These are phyloP conservation scores for Dromas ardeola DNA, from an alignment of 2,113 vertebrate genomes.

Conservation along the genomic window DNA sequence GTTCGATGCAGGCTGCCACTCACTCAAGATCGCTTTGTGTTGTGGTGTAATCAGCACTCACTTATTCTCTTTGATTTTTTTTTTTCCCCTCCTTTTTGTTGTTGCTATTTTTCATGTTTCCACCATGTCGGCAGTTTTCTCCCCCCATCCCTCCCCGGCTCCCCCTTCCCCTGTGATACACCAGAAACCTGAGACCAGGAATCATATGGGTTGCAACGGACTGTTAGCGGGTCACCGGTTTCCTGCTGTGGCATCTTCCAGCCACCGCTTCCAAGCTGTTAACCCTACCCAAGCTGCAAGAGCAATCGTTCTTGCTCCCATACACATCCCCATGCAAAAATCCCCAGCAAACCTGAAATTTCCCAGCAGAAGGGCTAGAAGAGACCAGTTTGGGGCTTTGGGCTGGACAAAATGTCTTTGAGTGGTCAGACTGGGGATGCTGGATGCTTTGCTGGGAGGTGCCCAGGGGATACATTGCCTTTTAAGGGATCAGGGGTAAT, in stretches of 20 bases:
- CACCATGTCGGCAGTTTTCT: background rate
- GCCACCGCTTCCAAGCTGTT: background rate
- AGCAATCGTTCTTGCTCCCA: background rate
- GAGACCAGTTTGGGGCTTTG: accelerated
- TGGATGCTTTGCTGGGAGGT: background rate
- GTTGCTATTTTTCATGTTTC: slow-evolving; percentile 38
- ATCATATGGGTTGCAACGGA: background rate
- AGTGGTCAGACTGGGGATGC: background rate
- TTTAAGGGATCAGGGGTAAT: background rate
- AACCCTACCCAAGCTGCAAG: background rate
- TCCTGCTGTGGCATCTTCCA: background rate
- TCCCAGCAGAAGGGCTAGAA: background rate
- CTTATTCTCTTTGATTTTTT: slow-evolving; percentile 56
- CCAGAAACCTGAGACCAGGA: background rate
- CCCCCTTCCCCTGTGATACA: background rate
- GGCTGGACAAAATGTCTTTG: background rate
- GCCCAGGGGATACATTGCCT: accelerated
- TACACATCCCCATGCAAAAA: background rate
- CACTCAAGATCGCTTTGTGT: background rate
- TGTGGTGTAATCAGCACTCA: background rate
- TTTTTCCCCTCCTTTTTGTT: background rate
- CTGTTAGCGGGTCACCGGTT: background rate
- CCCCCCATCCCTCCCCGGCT: accelerated
- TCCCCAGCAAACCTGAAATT: accelerated
- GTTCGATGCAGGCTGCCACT: background rate